Conservation (phyloP, 2,888 invertebrate genomes). For the Pterostichus madidus region DNA sequence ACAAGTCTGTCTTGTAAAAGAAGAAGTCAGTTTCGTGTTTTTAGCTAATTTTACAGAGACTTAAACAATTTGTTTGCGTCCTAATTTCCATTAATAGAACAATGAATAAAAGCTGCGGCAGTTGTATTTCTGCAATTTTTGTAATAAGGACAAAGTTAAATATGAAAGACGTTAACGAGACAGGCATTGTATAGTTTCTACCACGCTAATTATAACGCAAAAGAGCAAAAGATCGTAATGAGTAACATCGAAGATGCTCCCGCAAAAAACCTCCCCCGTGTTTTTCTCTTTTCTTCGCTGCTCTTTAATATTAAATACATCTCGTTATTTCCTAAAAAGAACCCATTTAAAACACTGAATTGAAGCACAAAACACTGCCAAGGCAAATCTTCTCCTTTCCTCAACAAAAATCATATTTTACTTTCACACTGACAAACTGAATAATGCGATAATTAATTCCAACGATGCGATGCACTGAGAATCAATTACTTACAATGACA, state of each 20-base stretch:
- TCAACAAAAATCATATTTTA: no score
- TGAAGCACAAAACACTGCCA: background rate
- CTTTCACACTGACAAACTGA: background rate
- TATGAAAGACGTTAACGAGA: slow-evolving; percentile 45
- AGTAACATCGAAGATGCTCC: background rate
- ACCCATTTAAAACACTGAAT: slow-evolving; percentile 22
- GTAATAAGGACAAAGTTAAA: slow-evolving; percentile 30
- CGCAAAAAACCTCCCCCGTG: background rate
- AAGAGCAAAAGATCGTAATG: slow-evolving; percentile 23
- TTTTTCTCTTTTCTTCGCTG: background rate
- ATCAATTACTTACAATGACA: slow-evolving; percentile 9
- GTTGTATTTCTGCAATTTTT: slow-evolving; percentile 18
- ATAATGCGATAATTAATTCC: slow-evolving; percentile 3
- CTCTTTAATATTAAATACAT: slow-evolving; percentile 42
- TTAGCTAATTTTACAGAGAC: slow-evolving; percentile 8
- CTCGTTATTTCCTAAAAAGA: slow-evolving; percentile 7
- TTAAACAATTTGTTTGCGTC: slow-evolving; percentile 49
- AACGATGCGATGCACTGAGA: background rate
- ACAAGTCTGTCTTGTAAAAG: no score
- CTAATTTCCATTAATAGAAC: slow-evolving; percentile 48
- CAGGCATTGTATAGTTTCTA: slow-evolving; percentile 38
- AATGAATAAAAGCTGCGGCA: slow-evolving; percentile 16
- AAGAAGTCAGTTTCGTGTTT: slow-evolving; percentile 15
- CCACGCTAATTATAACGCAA: slow-evolving; percentile 27
- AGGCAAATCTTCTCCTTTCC: no score